These are phyloP conservation scores for Tridacna gigas DNA, from an alignment of 2,888 invertebrate species.

Conservation along the genomic window DNA sequence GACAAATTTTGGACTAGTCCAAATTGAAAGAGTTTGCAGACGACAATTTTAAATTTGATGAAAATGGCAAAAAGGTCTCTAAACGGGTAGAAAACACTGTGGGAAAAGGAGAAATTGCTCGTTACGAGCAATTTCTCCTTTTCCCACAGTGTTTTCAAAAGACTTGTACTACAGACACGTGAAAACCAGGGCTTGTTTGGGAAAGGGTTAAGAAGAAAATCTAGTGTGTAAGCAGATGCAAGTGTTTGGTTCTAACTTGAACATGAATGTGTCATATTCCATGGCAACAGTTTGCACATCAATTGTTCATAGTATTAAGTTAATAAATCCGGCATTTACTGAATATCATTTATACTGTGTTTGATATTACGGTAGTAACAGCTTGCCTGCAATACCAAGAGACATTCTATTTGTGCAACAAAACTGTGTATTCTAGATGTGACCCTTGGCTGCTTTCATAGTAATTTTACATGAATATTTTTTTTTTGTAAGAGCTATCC, in stretches of 20 bases:
- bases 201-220: background rate
- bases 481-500: too few species aligned
- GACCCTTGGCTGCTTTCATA: too few species aligned
- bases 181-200: background rate
- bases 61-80: too few species aligned
- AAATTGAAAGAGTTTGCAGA: too few species aligned
- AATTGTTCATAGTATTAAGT: conserved; percentile 22
- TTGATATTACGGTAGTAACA: background rate
- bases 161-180: background rate
- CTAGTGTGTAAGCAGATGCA: too few species aligned
- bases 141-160: background rate
- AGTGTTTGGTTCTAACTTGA: too few species aligned
- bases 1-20: too few species aligned
- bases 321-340: conserved; percentile 9
- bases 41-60: too few species aligned
- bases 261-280: conserved; percentile 20
- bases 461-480: too few species aligned
- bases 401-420: background rate
- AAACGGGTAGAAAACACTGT: too few species aligned
- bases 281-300: conserved; percentile 25
- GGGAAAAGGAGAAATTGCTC: too few species aligned
- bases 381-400: conserved; percentile 4
- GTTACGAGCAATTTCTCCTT: background rate
- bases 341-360: conserved; percentile 20
- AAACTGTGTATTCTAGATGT: too few species aligned